Evolutionary conservation across 2,888 invertebrate genomes (phyloP), one percentile per base, ranked within the genome.

Genomic region (Linhomoeus sp.): DNA sequence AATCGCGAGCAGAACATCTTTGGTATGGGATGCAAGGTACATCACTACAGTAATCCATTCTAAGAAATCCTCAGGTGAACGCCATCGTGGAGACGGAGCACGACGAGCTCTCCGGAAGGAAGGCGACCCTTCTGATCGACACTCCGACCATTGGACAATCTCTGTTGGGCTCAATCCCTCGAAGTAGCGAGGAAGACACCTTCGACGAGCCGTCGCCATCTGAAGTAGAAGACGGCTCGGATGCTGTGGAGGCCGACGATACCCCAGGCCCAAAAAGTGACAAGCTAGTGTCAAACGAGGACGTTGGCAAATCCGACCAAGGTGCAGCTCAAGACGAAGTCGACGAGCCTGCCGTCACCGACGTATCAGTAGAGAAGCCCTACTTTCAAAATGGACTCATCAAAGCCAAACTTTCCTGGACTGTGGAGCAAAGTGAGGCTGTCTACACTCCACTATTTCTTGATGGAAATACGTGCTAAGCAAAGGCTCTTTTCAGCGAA

Each of bases 81-180:
- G 60, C 59, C 2, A 52, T 53, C 0, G 61, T 56, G 7, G 60
- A 60, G 23, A 55, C 58, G 1, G 50, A 49, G 2, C 57, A 62
- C 20, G 60, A 59, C 5, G 57, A 58, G 41, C 42, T 62, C 24
- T 53, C 55, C 15, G 61, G 61, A 20, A 61, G 59, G 43, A 55
- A 58, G 37, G 58, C 58, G 2, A 41, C 59, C 17, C 35, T 58
- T 5, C 7, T 9, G 7, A 29, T 29, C 29, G 7, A 29, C 7
- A 29, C 29, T 5, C 29, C 20, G 22, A 7, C 22, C 5, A 22
- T 20, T 22, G 39, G 20, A 14, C 22, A 20, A 9, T n/a, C 39
- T 7, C 23, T 14, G 5, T 9, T 39, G 20, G 7, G 20, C 39
- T 12, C 7, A 29, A 5, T 29, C 7, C 29, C 7, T n/a, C n/a